Percentiles rank a stretch among this genome's conserved stretches.
These are phyloP conservation scores for Lipophrys pholis DNA, from an alignment of 2,113 vertebrate species.

Conservation along the genomic window DNA sequence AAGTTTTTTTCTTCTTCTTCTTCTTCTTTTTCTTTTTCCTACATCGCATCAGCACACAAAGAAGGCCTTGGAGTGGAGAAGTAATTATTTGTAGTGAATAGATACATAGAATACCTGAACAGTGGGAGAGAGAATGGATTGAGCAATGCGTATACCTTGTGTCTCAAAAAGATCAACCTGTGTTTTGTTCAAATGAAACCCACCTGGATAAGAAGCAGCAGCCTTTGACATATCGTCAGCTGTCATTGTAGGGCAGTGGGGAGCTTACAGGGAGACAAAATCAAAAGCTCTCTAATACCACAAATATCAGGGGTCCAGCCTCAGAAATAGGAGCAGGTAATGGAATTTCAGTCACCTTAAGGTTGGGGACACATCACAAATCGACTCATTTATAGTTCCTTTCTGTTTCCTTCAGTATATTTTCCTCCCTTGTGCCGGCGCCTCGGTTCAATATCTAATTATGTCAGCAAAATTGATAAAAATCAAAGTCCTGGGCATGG, in stretches of 20 bases:
- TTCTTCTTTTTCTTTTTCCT: neutral
- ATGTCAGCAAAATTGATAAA: slow-evolving; percentile 49
- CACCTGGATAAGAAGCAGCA: slow-evolving; percentile 2
- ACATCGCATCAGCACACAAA: slow-evolving; percentile 28
- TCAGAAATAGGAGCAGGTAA: slow-evolving; percentile 64
- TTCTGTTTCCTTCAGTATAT: slow-evolving; percentile 48
- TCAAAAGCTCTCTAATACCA: slow-evolving; percentile 23
- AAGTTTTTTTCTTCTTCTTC: slow-evolving; percentile 2
- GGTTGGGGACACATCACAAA: slow-evolving; percentile 42
- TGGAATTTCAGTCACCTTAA: slow-evolving; percentile 60
- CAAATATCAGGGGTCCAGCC: slow-evolving; percentile 51
- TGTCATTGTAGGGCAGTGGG: slow-evolving; percentile 3
- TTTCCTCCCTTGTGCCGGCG: slow-evolving; percentile 43
- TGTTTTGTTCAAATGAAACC: slow-evolving; percentile 29
- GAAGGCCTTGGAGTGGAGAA: neutral
- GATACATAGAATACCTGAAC: neutral
- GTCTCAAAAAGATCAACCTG: slow-evolving; percentile 8
- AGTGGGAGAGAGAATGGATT: neutral
- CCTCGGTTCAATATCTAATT: slow-evolving; percentile 75
- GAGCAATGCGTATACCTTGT: neutral
- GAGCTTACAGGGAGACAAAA: slow-evolving; percentile 6
- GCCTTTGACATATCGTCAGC: slow-evolving; percentile 16
- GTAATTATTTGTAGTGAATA: slow-evolving; percentile 31
- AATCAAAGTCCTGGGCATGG: neutral
- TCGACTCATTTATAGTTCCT: slow-evolving; percentile 50